Base-by-base conservation (phyloP, 1,140 invertebrate species). In the Popillia japonica region DNA sequence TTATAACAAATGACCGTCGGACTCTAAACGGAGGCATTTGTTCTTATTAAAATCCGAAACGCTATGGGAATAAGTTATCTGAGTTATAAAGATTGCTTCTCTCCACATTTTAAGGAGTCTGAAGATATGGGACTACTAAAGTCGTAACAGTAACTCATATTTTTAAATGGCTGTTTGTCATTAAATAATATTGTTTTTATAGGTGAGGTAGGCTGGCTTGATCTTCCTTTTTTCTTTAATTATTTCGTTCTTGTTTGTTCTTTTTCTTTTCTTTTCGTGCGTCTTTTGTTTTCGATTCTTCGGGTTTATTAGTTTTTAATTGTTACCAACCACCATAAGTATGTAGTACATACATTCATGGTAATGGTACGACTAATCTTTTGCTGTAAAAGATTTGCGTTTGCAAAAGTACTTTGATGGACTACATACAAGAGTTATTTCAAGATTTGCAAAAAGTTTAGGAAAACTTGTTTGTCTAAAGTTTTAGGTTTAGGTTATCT, bases 101-200 rank as follows among this genome's bases (percentile, higher is more conserved):
- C 48, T 3, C 14, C 14, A 17, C 48, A 6, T n/a, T 55, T 55
- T 55, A 55, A 55, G 48, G 48, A 55, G 48, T 55, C 48, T 17
- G 17, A 17, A 55, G 48, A 55, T 55, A 55, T 6, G n/a, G 48
- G 48, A 55, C 48, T 55, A 55, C 48, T 55, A 55, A 14, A 17
- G 48, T 55, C 48, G 48, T 55, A 55, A 55, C 48, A 55, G 48
- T 55, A 55, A 55, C 48, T 55, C 48, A 55, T 55, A 55, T 55
- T 55, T 44, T 55, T 55, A 55, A 55, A 55, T 55, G 48, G 48
- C 48, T 17, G 48, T 55, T 55, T 55, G 17, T 55, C 48, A 55
- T 55, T 14, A n/a, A 55, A 55, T 55, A 55, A 55, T 55, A n/a
- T 17, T 55, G 14, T 55, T 55, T 55, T 40, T 72, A 34, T 72